Base-by-base conservation (phyloP, 2,797 vertebrate species). In the Lagodon rhomboides region DNA sequence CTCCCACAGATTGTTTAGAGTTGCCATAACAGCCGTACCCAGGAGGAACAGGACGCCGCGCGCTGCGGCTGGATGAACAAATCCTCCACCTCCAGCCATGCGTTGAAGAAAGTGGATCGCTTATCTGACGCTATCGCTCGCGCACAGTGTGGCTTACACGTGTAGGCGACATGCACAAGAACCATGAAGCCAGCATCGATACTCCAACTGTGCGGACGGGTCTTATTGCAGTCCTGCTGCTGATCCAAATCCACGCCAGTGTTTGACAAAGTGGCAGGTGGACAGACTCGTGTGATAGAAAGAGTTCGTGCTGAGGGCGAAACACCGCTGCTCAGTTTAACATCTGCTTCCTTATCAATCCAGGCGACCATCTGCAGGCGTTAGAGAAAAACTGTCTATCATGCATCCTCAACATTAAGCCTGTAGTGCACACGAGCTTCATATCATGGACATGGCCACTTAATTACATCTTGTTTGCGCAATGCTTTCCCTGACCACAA, bases 1-100 rank as follows among this genome's bases (percentile, higher is more conserved):
- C 80, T 79, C 73, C 73, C 11, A 44, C 81, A 56, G 9, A 56
- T 43, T 87, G 89, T 93, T 91, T 91, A 68, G 13, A 20, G 87
- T 93, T 84, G 49, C 89, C 80, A 90, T 81, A 51, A 68, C 89
- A 87, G 92, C 90, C 12, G 76, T 50, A 4, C 25, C 79, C 34
- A 54, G 55, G 65, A 72, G 84, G 77, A 85, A 75, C 79, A 44
- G 58, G 75, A 85, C 71, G 68, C 83, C 58, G 3, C 9, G 34
- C 49, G 4, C 38, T 9, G 34, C 49, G 5, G 38, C 27, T 18
- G 20, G 22, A 55, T n/a, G 77, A 66, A 34, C 2, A 47, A 61
- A 54, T 27, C 68, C 3, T 2, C 49, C 66, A 23, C 60, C 53
- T 65, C 44, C 9, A 49, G 38, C 23, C 75, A 61, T 41, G 75